Evolutionary conservation across 2,113 vertebrate species (phyloP).

Genomic region (Macrotis lagotis): DNA sequence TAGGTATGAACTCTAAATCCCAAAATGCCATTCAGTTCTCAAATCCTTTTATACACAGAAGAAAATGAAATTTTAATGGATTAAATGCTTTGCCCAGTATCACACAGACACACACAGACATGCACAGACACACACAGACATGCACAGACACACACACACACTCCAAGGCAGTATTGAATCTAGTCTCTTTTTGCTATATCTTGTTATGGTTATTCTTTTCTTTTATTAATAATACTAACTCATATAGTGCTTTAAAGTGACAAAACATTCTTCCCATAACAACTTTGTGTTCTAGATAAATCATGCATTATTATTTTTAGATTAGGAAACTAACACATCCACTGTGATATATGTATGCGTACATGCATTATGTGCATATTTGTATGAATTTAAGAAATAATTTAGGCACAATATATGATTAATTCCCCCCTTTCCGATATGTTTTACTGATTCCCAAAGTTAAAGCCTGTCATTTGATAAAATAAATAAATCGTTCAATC

Average conservation of each 20-base stretch:
- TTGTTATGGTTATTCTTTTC: neutral
- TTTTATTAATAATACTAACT: neutral
- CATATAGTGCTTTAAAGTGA: neutral
- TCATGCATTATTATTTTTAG: neutral
- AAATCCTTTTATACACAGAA: neutral
- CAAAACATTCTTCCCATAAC: neutral
- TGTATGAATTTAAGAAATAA: neutral
- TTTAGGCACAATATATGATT: neutral
- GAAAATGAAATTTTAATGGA: neutral
- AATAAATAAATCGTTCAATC: neutral
- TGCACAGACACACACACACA: neutral
- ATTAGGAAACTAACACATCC: neutral
- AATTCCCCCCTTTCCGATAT: neutral
- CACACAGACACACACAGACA: too few relatives aligned
- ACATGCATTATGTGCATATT: neutral
- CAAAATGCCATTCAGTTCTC: neutral
- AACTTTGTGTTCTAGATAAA: neutral
- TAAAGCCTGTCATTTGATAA: neutral
- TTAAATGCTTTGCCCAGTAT: neutral
- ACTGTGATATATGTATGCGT: neutral
- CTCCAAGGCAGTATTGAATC: neutral
- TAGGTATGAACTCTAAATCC: neutral
- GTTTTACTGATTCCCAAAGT: neutral
- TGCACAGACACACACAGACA: too few relatives aligned
- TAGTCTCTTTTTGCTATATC: neutral